Evolutionary conservation across 2,113 vertebrate genomes (phyloP).

Genomic region (Pterocles orientalis): DNA sequence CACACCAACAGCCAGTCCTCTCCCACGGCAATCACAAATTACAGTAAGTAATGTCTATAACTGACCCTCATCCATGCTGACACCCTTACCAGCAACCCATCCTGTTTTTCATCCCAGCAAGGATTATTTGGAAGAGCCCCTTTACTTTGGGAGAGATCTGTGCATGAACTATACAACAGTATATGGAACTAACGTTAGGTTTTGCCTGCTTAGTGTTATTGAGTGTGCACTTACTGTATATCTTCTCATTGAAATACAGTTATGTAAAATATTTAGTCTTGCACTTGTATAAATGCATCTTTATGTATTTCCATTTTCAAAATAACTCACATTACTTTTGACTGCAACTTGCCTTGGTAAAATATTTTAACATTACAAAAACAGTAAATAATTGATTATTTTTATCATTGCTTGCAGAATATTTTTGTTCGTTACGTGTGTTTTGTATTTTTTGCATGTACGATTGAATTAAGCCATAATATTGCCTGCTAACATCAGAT

Average conservation of each 20-base stretch:
- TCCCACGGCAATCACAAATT: constrained; percentile 94
- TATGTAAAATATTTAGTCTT: constrained; percentile 86
- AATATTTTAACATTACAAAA: constrained; percentile 84
- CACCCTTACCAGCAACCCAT: constrained; percentile 72
- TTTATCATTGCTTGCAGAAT: constrained; percentile 78
- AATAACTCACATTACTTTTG: constrained; percentile 80
- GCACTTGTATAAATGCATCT: constrained; percentile 87
- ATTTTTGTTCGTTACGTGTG: constrained; percentile 74
- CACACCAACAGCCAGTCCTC: constrained; percentile 90
- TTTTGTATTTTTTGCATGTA: constrained; percentile 71
- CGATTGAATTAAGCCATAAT: constrained; percentile 53
- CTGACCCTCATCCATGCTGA: constrained; percentile 79
- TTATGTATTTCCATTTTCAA: constrained; percentile 83
- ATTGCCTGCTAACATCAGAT: constrained; percentile 57
- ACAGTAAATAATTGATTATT: constrained; percentile 82
- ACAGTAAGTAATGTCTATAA: constrained; percentile 98
- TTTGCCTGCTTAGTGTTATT: constrained; percentile 81
- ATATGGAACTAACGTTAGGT: constrained; percentile 73
- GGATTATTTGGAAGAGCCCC: constrained; percentile 65
- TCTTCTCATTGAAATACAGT: constrained; percentile 82
- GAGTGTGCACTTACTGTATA: constrained; percentile 94
- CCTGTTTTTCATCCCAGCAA: constrained; percentile 69
- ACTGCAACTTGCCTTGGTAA: constrained; percentile 79
- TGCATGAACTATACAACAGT: constrained; percentile 83
- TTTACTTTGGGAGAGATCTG: constrained; percentile 78